Evolutionary conservation across 2,797 vertebrate species (phyloP).

Genomic region (Lateolabrax maculatus): DNA sequence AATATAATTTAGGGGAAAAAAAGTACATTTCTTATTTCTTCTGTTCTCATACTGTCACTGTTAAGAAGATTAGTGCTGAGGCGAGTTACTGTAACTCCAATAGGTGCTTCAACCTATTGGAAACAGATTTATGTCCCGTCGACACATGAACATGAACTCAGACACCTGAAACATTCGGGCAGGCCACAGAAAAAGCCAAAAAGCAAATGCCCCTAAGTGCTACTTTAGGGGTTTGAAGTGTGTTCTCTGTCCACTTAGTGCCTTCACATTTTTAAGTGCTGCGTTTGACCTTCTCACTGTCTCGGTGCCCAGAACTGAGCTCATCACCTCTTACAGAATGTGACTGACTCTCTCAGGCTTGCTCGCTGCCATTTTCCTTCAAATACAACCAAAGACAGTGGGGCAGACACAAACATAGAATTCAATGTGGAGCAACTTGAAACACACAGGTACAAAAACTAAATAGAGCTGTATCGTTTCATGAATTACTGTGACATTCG

Average conservation of each 20-base stretch:
- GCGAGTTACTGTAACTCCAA: background rate
- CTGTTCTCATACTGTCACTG: background rate
- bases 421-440: conserved; percentile 21
- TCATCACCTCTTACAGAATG: conserved; percentile 36
- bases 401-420: conserved; percentile 9
- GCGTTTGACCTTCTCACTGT: conserved; percentile 61
- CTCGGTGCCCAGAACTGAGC: conserved; percentile 44
- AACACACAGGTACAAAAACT: background rate
- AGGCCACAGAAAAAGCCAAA: conserved; percentile 37
- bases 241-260: conserved; percentile 57
- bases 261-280: conserved; percentile 57
- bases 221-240: conserved; percentile 43
- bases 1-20: background rate
- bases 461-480: background rate
- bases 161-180: conserved; percentile 12
- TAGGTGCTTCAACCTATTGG: background rate
- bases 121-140: too few relatives aligned
- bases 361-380: conserved; percentile 19
- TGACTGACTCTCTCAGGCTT: conserved; percentile 24
- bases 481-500: background rate
- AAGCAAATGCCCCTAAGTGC: conserved; percentile 53
- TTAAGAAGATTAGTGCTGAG: background rate
- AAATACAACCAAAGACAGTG: conserved; percentile 36
- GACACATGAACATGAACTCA: background rate
- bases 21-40: background rate